These are phyloP conservation scores for Tribolium castaneum DNA, from an alignment of 1,140 invertebrate genomes.

Conservation along the genomic window DNA sequence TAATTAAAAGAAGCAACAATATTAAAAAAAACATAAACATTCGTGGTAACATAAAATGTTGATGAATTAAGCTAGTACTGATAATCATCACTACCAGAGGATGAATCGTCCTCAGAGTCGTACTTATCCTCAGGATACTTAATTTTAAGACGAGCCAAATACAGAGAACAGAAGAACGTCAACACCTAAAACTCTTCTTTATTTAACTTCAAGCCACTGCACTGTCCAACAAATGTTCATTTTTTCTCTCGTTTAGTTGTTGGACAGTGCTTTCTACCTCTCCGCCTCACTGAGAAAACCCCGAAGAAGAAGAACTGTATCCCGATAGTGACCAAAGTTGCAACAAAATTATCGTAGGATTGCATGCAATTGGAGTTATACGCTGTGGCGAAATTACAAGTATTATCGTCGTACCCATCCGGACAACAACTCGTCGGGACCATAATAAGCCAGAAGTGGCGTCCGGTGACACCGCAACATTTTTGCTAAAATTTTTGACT, in stretches of 20 bases:
- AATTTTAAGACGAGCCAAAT: background rate
- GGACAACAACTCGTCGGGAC: background rate
- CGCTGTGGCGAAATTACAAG: background rate
- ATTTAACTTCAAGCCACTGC: no score
- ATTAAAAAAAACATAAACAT: no score
- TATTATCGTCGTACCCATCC: background rate
- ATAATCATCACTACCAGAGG: background rate
- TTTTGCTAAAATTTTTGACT: background rate
- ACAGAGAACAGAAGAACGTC: background rate
- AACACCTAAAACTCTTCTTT: background rate
- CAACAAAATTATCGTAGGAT: background rate
- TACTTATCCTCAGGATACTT: background rate
- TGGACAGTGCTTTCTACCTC: no score
- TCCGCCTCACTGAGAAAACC: background rate
- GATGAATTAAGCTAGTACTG: no score
- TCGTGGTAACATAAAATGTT: no score
- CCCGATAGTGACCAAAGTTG: background rate
- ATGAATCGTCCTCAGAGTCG: background rate
- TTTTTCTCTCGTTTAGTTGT: no score
- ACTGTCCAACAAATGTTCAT: no score
- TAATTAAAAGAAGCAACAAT: no score
- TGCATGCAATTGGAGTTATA: background rate
- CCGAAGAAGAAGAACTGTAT: background rate
- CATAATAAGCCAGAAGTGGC: background rate
- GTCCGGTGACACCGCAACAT: background rate